Evolutionary conservation across 2,888 invertebrate species (phyloP).

Genomic region (Cordilura impudica): DNA sequence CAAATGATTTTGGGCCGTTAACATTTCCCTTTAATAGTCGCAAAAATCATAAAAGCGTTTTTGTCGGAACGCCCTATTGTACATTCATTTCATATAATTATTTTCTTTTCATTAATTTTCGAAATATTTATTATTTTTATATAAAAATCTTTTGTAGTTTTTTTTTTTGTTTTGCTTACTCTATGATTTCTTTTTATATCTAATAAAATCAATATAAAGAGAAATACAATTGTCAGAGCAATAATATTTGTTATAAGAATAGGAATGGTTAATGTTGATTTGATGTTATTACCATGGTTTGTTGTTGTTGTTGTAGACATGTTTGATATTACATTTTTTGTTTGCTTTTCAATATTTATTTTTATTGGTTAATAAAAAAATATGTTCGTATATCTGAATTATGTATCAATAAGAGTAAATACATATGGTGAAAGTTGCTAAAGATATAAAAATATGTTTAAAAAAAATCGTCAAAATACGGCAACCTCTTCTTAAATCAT

Average conservation of each 20-base stretch:
- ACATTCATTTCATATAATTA: no score
- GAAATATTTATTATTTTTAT: background rate
- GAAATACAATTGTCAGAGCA: slow-evolving; percentile 11
- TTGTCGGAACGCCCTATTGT: no score
- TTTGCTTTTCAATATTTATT: background rate
- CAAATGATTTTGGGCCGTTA: no score
- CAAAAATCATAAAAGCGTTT: no score
- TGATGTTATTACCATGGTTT: background rate
- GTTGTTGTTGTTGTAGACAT: background rate
- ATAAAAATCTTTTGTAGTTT: background rate
- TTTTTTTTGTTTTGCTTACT: background rate
- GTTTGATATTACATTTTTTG: background rate
- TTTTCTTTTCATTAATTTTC: background rate
- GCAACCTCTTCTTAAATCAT: no score
- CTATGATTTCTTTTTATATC: slow-evolving; percentile 21
- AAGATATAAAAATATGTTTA: no score
- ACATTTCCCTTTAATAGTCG: no score
- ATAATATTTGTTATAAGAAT: slow-evolving; percentile 1
- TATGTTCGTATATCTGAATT: no score
- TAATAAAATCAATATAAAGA: slow-evolving; percentile 49
- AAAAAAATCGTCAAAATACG: no score
- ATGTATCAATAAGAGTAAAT: background rate
- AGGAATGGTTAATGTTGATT: background rate
- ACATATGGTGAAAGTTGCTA: no score
- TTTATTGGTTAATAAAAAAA: background rate